Conservation (phyloP, 64 coral and sea anemone genomes). For the Actinia tenebrosa region DNA sequence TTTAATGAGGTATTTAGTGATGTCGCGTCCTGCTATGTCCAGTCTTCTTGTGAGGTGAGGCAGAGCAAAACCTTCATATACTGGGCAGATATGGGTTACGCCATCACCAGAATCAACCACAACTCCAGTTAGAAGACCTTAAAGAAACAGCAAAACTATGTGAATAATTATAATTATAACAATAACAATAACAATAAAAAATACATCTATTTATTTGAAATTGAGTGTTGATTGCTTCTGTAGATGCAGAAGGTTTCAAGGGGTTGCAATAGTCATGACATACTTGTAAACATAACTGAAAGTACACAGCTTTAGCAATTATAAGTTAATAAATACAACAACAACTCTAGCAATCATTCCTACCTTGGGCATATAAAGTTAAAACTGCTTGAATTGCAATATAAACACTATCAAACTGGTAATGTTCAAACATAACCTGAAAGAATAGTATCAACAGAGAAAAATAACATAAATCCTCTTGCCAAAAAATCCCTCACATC, state of each 20-base stretch:
- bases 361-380: constrained; percentile 98
- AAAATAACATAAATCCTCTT: not conserved
- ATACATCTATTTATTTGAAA: too few relatives aligned
- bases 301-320: not conserved
- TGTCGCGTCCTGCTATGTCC: constrained; percentile 93
- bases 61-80: constrained; percentile 96
- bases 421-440: constrained; percentile 98
- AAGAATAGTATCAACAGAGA: not conserved
- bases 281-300: not conserved
- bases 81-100: constrained; percentile 96
- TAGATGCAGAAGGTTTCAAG: too few relatives aligned
- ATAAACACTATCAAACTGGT: constrained; percentile 95
- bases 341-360: not conserved
- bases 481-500: not conserved
- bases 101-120: constrained; percentile 97
- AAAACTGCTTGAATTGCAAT: constrained; percentile 96
- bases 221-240: too few relatives aligned
- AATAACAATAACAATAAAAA: not conserved
- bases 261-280: too few relatives aligned
- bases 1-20: constrained; percentile 95
- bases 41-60: constrained; percentile 93
- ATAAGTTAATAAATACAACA: not conserved
- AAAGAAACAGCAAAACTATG: not conserved
- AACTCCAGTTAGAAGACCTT: constrained; percentile 90
- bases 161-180: not conserved